Conservation (phyloP, 2,113 vertebrate genomes). For the Grus americana region DNA sequence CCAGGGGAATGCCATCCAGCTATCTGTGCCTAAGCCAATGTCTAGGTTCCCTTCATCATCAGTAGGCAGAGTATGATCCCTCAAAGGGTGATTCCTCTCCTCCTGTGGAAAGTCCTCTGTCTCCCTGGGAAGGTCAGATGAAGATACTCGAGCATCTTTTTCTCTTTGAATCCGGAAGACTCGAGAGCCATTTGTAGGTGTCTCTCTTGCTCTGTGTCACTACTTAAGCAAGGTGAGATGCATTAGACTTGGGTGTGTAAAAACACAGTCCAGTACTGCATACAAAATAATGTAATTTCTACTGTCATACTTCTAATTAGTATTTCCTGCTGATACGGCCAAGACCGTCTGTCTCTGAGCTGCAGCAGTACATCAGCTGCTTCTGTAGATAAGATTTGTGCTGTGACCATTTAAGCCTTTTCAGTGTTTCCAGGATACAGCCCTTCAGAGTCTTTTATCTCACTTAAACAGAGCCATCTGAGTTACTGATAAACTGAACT, state of each 20-base stretch:
- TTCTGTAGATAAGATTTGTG: neutral
- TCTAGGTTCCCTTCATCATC: neutral
- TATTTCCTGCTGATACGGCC: neutral
- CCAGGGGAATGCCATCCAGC: neutral
- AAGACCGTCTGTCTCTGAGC: neutral
- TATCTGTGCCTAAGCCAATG: neutral
- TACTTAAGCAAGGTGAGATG: neutral
- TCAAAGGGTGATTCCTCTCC: neutral
- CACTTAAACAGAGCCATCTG: no score
- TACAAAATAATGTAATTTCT: neutral
- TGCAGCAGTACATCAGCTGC: neutral
- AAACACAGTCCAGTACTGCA: no score
- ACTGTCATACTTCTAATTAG: neutral
- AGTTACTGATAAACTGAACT: neutral
- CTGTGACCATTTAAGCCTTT: neutral
- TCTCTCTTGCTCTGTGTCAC: neutral
- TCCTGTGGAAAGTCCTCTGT: neutral
- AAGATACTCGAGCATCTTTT: neutral
- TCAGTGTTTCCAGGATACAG: neutral
- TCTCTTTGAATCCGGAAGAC: neutral
- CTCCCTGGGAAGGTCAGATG: neutral
- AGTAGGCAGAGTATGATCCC: neutral
- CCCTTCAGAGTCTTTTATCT: neutral
- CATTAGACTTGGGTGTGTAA: neutral
- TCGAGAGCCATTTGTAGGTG: neutral